phyloP scores from a whole-genome alignment of 2,113 vertebrate species.

The Urocynchramus pylzowi region DNA sequence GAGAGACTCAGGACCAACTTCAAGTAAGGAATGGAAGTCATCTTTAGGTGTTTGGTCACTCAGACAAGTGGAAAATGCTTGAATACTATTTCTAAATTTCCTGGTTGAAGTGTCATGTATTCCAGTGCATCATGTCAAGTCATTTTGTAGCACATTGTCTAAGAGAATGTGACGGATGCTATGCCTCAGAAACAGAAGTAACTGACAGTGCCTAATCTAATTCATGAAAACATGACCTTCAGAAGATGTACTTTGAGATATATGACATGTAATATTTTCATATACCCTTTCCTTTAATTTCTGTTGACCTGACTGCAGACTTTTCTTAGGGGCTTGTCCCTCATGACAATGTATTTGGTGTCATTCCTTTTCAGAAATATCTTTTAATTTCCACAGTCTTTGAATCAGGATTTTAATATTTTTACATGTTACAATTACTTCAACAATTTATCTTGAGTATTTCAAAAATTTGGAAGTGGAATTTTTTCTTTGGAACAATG shows the following conservation, averaged over 20 bases:
- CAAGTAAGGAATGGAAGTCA: not conserved
- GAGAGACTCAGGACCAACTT: not conserved
- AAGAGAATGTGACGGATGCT: slow-evolving; percentile 39
- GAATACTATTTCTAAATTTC: not conserved
- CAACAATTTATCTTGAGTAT: not conserved
- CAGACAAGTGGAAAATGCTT: slow-evolving; percentile 12
- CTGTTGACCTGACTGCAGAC: not conserved
- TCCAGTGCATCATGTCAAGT: slow-evolving; percentile 14
- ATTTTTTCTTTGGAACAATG: not conserved
- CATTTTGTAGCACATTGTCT: not conserved
- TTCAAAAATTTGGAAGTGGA: not conserved
- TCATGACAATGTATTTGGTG: not conserved
- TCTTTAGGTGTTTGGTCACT: not conserved
- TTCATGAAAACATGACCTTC: slow-evolving; percentile 49
- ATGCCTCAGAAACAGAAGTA: slow-evolving; percentile 27
- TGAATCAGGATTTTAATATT: not conserved
- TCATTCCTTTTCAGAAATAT: not conserved
- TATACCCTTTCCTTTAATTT: not conserved
- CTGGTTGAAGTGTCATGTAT: not conserved
- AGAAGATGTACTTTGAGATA: slow-evolving; percentile 24
- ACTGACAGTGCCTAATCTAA: slow-evolving; percentile 45
- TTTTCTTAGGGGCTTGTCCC: not conserved
- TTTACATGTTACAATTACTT: not conserved
- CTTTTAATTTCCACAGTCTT: not conserved
- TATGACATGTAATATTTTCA: not conserved